Conservation (phyloP, 2,113 vertebrate species). For the Pimephales promelas region DNA sequence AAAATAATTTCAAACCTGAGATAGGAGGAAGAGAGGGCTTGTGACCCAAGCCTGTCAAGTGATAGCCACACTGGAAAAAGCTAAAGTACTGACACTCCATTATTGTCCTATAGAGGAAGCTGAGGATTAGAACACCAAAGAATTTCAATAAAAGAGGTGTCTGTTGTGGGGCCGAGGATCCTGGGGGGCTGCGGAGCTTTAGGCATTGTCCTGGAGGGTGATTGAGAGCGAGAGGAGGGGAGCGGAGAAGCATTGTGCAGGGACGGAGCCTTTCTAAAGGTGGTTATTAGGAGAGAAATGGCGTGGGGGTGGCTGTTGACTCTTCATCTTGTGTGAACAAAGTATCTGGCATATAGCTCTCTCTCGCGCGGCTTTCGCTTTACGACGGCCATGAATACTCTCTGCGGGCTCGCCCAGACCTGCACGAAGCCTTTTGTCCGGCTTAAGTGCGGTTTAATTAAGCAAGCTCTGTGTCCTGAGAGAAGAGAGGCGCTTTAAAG, state of each 20-base stretch:
- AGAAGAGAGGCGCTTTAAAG: conserved; percentile 67
- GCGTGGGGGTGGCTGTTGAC: conserved; percentile 79
- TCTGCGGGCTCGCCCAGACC: conserved; percentile 65
- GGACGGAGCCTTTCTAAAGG: conserved; percentile 64
- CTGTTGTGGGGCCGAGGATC: conserved; percentile 76
- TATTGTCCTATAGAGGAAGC: conserved; percentile 82
- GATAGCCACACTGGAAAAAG: conserved; percentile 78
- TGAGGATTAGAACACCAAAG: conserved; percentile 84
- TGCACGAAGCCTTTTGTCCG: conserved; percentile 73
- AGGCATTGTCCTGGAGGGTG: conserved; percentile 77
- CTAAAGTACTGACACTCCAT: conserved; percentile 78
- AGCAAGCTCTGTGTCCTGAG: conserved; percentile 76
- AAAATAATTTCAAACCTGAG: conserved; percentile 28
- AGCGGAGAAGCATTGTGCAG: conserved; percentile 77
- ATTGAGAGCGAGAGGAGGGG: conserved; percentile 80
- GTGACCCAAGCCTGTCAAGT: conserved; percentile 72
- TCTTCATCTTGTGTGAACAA: conserved; percentile 84
- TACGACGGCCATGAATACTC: conserved; percentile 77
- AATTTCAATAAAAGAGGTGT: conserved; percentile 86
- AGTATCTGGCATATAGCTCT: conserved; percentile 73
- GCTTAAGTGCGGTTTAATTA: conserved; percentile 86
- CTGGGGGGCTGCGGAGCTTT: conserved; percentile 64
- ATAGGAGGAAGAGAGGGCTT: conserved; percentile 60
- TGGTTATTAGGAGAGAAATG: conserved; percentile 64
- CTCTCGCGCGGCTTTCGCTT: conserved; percentile 62